Evolutionary conservation across 2,888 invertebrate species (phyloP).

Genomic region (Mythimna loreyi): DNA sequence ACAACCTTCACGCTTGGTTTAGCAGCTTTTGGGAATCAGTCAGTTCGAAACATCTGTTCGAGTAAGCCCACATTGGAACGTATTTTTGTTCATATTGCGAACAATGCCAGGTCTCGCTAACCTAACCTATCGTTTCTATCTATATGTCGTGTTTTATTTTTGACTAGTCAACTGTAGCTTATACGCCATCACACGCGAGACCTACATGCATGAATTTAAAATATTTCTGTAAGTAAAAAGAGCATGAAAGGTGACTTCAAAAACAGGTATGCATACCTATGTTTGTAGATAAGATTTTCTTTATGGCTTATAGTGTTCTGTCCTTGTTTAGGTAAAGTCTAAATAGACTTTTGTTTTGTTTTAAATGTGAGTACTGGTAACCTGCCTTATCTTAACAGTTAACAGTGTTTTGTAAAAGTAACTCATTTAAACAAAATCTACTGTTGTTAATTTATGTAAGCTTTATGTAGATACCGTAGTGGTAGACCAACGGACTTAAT

Average conservation of each 20-base stretch:
- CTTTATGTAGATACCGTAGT: too few relatives aligned
- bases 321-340: constrained; percentile 22
- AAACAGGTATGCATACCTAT: constrained; percentile 21
- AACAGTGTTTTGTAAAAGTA: not conserved
- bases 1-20: constrained; percentile 83
- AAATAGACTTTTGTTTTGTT: constrained; percentile 12
- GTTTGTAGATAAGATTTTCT: constrained; percentile 37
- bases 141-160: constrained; percentile 51
- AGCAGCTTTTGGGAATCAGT: constrained; percentile 81
- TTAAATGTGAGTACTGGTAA: not conserved
- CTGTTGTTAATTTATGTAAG: too few relatives aligned
- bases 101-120: constrained; percentile 41
- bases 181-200: constrained; percentile 46
- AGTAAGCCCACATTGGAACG: constrained; percentile 60
- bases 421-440: not conserved
- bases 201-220: constrained; percentile 54
- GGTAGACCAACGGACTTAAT: too few relatives aligned
- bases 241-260: constrained; percentile 21
- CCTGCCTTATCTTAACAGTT: not conserved
- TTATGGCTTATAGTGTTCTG: constrained; percentile 1
- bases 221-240: constrained; percentile 35
- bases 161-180: constrained; percentile 43
- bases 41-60: constrained; percentile 79
- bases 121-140: constrained; percentile 28
- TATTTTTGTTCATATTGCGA: constrained; percentile 61